Evolutionary conservation across 2,888 invertebrate genomes (phyloP), one percentile per base, ranked within the genome.

Genomic region (Neocrepidodera transversa): DNA sequence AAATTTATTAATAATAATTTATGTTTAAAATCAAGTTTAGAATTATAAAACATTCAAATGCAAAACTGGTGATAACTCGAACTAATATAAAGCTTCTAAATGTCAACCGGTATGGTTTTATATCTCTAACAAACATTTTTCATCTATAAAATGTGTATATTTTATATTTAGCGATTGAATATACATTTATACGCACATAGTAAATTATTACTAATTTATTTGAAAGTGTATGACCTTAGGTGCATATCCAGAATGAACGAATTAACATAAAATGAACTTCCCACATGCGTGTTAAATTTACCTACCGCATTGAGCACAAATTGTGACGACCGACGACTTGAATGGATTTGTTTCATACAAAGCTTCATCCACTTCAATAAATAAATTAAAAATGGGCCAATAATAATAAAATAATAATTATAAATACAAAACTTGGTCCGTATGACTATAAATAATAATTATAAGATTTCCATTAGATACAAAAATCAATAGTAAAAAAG

Each of bases 131-230:
- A 48, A 40, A 26, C 17, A 30, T 62, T 62, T 55, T 58, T 38
- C 60, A 56, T 55, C 60, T 53, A 64, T 64, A 63, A 65, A 65
- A 64, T 63, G 49, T 32, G 47, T 23, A 42, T 58, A 58, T 55
- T 43, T 61, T 42, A 58, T 55, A 49, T 40, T 16, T 11, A 26
- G 62, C 50, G 48, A 52, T 52, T 32, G 59, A 53, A 40, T 38
- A 38, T n/a, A 43, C 50, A 42, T 40, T 58, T 42, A 53, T 48
- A 48, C 63, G 62, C 62, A 64, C 60, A 26, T 28, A 8, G 45
- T 65, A 65, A 66, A 65, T 67, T 63, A 60, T 47, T 51, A 57
- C 32, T 38, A 58, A 60, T 53, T 63, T 63, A 63, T 63, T 60
- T 23, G 52, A 18, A 54, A 48, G 60, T 43, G 63, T 42, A 51